These are phyloP conservation scores for Serilophus lunatus DNA, from an alignment of 2,113 vertebrate species.

Conservation along the genomic window DNA sequence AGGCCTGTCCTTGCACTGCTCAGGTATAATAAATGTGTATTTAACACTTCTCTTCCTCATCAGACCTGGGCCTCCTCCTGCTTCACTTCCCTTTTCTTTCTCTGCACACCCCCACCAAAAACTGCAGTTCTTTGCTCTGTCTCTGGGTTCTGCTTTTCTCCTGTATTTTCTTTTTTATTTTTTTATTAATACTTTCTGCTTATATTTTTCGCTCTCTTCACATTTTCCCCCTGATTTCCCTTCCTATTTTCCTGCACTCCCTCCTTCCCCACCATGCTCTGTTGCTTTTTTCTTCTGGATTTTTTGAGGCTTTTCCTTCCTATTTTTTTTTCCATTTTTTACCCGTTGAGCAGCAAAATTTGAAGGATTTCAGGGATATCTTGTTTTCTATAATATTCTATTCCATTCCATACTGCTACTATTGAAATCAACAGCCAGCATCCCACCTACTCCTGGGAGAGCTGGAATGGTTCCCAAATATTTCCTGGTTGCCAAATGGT, in stretches of 20 bases:
- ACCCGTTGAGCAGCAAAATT: slow-evolving; percentile 27
- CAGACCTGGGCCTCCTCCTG: background rate
- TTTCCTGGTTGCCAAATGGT: slow-evolving; percentile 23
- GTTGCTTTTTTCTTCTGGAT: background rate
- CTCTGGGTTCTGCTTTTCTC: background rate
- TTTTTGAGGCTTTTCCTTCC: background rate
- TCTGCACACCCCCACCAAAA: background rate
- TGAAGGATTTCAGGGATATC: slow-evolving; percentile 39
- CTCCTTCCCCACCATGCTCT: background rate
- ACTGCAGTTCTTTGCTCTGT: background rate
- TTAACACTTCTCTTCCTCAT: background rate
- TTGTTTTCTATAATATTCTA: slow-evolving; percentile 51
- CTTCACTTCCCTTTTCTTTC: background rate
- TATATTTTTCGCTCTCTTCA: background rate
- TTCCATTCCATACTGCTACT: slow-evolving; percentile 38
- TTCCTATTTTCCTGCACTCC: background rate
- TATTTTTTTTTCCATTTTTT: background rate
- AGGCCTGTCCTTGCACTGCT: background rate
- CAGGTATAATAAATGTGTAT: background rate
- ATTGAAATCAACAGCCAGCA: background rate
- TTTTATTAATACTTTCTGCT: background rate
- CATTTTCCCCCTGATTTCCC: background rate
- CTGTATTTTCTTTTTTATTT: background rate
- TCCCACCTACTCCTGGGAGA: background rate
- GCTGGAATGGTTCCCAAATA: background rate